A percentile compares a stretch with the other conserved stretches of the same genome.
Conservation (phyloP, 2,113 vertebrate genomes). For the Parus major region DNA sequence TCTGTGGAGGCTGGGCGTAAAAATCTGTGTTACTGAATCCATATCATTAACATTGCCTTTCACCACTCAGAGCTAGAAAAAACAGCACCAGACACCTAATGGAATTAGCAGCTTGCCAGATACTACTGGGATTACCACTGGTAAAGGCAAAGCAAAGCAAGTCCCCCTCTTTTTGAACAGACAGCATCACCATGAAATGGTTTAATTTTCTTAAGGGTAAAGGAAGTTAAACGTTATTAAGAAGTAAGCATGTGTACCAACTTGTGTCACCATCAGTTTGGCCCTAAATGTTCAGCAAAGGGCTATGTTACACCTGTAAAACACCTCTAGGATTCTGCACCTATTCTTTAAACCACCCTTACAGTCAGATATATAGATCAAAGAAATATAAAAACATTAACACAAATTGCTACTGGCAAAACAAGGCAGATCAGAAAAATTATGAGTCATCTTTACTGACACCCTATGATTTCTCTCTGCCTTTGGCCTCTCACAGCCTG, state of each 20-base stretch:
- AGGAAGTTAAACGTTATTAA: neutral
- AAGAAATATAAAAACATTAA: slow-evolving; percentile 27
- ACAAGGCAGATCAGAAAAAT: slow-evolving; percentile 27
- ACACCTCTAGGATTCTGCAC: neutral
- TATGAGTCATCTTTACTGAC: slow-evolving; percentile 14
- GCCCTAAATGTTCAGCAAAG: neutral
- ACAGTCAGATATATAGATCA: slow-evolving; percentile 11
- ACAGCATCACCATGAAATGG: neutral
- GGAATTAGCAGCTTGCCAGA: neutral
- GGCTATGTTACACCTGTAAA: neutral
- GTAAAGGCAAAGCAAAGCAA: neutral
- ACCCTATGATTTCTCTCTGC: neutral
- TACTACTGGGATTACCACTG: neutral
- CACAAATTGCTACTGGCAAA: slow-evolving; percentile 7
- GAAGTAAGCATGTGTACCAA: neutral
- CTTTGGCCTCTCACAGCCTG: neutral
- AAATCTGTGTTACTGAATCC: neutral
- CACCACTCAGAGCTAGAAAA: neutral
- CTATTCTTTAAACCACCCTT: neutral
- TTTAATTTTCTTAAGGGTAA: neutral
- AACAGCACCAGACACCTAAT: neutral
- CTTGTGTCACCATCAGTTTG: neutral
- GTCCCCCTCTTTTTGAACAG: neutral
- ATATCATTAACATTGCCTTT: neutral
- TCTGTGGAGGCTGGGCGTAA: neutral